These are phyloP conservation scores for Temnothorax rugatulus DNA, from an alignment of 2,888 invertebrate genomes.

Conservation along the genomic window DNA sequence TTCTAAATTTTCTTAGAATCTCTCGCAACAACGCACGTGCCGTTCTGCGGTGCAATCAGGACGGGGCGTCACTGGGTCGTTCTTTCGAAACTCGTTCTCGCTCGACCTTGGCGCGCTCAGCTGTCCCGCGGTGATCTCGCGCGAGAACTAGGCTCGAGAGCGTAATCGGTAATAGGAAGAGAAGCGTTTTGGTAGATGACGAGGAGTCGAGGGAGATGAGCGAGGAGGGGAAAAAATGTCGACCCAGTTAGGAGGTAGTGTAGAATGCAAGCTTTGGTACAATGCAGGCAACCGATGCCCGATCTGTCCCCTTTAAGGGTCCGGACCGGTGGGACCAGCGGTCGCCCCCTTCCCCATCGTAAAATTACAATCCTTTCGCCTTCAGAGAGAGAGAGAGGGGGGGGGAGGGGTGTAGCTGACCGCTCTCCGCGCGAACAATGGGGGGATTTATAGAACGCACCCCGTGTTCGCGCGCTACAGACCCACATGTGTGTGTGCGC, in stretches of 20 bases:
- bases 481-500: conserved; percentile 42
- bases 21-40: conserved; percentile 28
- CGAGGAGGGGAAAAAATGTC: conserved; percentile 37
- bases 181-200: conserved; percentile 15
- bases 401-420: conserved; percentile 47
- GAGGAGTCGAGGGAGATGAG: not conserved
- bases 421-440: conserved; percentile 54
- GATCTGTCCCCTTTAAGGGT: conserved; percentile 65
- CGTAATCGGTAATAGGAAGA: conserved; percentile 41
- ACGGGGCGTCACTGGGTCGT: conserved; percentile 71
- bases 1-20: conserved; percentile 12
- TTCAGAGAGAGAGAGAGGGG: not conserved
- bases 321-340: conserved; percentile 52
- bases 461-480: conserved; percentile 42
- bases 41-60: conserved; percentile 13
- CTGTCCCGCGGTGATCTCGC: conserved; percentile 54
- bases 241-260: conserved; percentile 36
- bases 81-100: conserved; percentile 62
- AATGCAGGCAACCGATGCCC: conserved; percentile 54
- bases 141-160: conserved; percentile 30
- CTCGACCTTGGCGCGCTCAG: conserved; percentile 57
- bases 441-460: conserved; percentile 55
- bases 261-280: conserved; percentile 16
- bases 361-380: conserved; percentile 64
- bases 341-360: conserved; percentile 22